These are phyloP conservation scores for Odocoileus virginianus DNA, from an alignment of 2,113 vertebrate species.

Conservation along the genomic window DNA sequence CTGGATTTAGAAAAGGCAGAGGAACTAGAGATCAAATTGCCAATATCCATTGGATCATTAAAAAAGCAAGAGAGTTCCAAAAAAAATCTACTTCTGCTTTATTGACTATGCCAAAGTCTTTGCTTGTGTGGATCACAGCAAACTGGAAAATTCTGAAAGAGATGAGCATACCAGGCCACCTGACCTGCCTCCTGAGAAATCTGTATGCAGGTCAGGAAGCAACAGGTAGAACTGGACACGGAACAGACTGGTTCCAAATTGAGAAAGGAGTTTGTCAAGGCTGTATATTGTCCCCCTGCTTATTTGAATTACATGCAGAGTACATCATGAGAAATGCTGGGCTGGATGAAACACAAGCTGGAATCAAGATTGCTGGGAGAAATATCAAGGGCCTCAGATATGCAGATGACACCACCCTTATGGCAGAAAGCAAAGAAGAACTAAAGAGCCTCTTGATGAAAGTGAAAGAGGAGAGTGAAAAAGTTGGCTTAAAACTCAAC, in stretches of 20 bases:
- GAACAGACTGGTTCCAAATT: not conserved
- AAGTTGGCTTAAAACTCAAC: not conserved
- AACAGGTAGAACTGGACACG: not conserved
- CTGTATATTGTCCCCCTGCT: not conserved
- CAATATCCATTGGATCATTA: fast-evolving
- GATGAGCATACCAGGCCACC: not conserved
- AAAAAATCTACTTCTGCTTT: not conserved
- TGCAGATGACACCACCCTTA: not conserved
- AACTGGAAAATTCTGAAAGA: not conserved
- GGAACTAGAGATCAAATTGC: not conserved
- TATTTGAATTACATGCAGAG: not conserved
- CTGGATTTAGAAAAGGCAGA: not conserved
- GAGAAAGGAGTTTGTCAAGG: not conserved
- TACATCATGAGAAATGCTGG: not conserved
- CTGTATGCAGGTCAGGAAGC: not conserved
- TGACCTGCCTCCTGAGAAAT: not conserved
- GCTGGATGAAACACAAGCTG: not conserved
- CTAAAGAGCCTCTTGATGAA: not conserved
- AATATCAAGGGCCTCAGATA: not conserved
- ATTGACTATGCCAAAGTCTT: not conserved
- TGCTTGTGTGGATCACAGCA: not conserved
- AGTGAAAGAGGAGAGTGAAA: not conserved
- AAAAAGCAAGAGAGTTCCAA: not conserved
- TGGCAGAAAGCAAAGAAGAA: not conserved
- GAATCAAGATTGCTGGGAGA: not conserved